phyloP scores from a whole-genome alignment of 1,140 invertebrate genomes.

The Antheraea pernyi region DNA sequence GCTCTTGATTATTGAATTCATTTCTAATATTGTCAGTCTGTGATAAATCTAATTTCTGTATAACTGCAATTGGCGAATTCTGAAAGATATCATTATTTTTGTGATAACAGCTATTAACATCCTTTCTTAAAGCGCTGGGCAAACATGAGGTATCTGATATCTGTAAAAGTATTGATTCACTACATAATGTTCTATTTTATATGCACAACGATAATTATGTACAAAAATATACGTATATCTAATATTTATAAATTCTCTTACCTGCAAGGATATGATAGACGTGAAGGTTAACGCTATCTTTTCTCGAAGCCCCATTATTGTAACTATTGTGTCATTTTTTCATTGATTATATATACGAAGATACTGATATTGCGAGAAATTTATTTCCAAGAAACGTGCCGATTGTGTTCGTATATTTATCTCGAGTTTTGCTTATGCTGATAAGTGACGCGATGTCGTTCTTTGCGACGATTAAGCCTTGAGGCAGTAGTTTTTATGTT shows the following conservation, averaged over 20 bases:
- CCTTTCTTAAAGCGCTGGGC: slow-evolving; percentile 18
- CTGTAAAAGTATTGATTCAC: slow-evolving; percentile 22
- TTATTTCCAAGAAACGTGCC: slow-evolving; percentile 9
- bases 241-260: slow-evolving; percentile 23
- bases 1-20: slow-evolving; percentile 14
- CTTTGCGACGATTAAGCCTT: neutral
- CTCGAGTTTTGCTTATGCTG: neutral
- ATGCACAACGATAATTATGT: neutral
- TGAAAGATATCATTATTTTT: neutral
- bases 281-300: slow-evolving; percentile 39
- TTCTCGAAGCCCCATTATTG: slow-evolving; percentile 46
- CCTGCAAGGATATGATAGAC: slow-evolving; percentile 31
- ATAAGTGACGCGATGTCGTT: neutral
- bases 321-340: slow-evolving; percentile 18
- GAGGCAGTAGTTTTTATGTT: neutral
- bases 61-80: neutral
- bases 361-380: slow-evolving; percentile 9
- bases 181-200: neutral
- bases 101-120: neutral
- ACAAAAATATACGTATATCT: neutral
- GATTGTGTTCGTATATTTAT: slow-evolving; percentile 1
- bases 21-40: slow-evolving; percentile 14
- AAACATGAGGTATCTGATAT: slow-evolving; percentile 25
- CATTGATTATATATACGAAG: slow-evolving; percentile 9
- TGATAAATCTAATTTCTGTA: neutral